Evolutionary conservation across 1,140 invertebrate species (phyloP), one percentile per base, ranked within the genome.

Genomic region (Drosophila tani): DNA sequence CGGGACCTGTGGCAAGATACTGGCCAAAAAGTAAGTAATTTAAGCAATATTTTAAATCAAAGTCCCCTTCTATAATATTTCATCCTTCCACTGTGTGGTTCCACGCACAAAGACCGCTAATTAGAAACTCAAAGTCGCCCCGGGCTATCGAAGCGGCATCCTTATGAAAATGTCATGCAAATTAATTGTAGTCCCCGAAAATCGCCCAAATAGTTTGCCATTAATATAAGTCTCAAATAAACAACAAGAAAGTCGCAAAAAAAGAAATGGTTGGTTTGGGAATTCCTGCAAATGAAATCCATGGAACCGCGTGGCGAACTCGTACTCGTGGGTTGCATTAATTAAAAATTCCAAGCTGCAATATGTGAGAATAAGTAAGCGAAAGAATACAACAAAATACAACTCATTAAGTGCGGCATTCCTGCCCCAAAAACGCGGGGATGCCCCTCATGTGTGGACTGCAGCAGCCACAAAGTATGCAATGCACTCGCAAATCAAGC

Each of bases 21-120:
- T 96, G 81, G 92, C 92, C 41, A 95, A 94, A 69, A 95, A 94
- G 95, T 96, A 83, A 95, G 95, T 95, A 76, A 9, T 7, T 41
- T 21, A 17, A 12, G 2, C n/a, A 14, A 32, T 27, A n/a, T 38
- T 27, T 45, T 35, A 14, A 12, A 29, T 32, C 12, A 55, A 38
- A 67, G 9, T 17, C 49, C 35, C 15, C n/a, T 55, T 43, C 24
- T 15, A 40, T 29, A 21, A 2, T 14, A 15, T 17, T 58, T 5
- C 12, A 3, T 11, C 21, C 32, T 5, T 35, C 24, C 15, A 24
- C 35, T 38, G 35, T 65, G 15, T n/a, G 11, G n/a, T 21, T 24
- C 53, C 19, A 27, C 57, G 14, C 29, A 29, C 38, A 59, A 75
- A 50, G 60, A 56, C 71, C 50, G 43, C 71, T 76, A 76, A 76